Evolutionary conservation across 2,797 vertebrate species (phyloP).

Genomic region (Rhinogobio ventralis): DNA sequence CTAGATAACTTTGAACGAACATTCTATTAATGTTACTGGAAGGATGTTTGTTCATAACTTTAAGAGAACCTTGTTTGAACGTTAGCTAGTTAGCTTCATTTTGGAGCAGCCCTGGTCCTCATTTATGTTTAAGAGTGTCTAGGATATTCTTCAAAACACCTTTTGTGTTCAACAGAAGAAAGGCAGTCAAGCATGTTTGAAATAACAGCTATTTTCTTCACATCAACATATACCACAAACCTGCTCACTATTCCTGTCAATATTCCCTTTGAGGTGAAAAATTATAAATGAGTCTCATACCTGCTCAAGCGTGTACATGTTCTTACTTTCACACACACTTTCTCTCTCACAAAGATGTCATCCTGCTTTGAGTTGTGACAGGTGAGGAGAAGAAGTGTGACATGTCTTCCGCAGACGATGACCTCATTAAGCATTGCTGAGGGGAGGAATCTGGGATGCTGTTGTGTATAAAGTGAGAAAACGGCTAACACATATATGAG

Average conservation of each 20-base stretch:
- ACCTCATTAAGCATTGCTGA: conserved; percentile 17
- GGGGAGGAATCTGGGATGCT: conserved; percentile 1
- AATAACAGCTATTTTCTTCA: not conserved
- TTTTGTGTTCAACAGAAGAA: not conserved
- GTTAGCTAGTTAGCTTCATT: not conserved
- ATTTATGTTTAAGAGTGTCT: not conserved
- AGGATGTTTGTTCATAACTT: not conserved
- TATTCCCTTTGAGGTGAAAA: conserved; percentile 11
- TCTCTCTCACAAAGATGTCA: not conserved
- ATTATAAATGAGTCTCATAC: conserved; percentile 17
- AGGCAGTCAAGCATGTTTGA: not conserved
- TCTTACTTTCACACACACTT: not conserved
- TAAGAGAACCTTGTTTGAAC: not conserved
- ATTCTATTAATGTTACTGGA: not conserved
- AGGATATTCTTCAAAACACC: not conserved
- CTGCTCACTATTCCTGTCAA: not conserved
- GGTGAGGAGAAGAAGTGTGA: conserved; percentile 15
- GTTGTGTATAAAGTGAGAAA: not conserved
- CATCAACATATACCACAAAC: not conserved
- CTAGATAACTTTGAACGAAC: not conserved
- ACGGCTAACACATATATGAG: not conserved
- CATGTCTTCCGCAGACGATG: not conserved
- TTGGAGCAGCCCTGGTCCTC: not conserved
- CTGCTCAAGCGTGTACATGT: conserved; percentile 10
- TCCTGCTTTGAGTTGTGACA: conserved; percentile 22